These are phyloP conservation scores for Tragulus kanchil DNA, from an alignment of 2,113 vertebrate species.

Conservation along the genomic window DNA sequence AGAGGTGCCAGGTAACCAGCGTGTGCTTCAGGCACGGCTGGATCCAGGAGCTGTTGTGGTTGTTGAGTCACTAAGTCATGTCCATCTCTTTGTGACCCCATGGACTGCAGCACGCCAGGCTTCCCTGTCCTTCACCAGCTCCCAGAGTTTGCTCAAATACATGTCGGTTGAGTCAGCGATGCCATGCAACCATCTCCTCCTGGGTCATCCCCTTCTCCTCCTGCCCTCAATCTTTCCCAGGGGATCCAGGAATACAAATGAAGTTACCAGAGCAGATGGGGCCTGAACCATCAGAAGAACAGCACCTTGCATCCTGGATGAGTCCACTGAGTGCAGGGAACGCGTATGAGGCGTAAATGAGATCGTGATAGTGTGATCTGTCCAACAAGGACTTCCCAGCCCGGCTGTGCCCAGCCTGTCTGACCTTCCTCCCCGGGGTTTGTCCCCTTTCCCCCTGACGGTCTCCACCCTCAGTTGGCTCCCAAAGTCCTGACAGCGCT, in stretches of 20 bases:
- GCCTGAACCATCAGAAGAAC: neutral
- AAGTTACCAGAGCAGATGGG: neutral
- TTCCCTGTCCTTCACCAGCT: neutral
- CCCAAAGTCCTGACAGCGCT: neutral
- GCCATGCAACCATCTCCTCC: neutral
- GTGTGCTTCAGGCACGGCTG: neutral
- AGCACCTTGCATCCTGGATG: accelerated
- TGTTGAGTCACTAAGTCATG: neutral
- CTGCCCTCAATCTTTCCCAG: neutral
- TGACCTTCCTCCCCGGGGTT: neutral
- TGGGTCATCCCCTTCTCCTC: neutral
- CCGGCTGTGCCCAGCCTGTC: neutral
- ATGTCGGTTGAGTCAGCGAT: neutral
- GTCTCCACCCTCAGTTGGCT: too few relatives aligned
- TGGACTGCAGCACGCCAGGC: neutral
- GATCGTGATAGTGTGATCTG: accelerated
- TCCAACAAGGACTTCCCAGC: neutral
- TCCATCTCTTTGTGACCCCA: neutral
- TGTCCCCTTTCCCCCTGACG: accelerated
- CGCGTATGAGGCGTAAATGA: accelerated
- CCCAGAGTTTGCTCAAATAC: neutral
- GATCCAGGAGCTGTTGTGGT: neutral
- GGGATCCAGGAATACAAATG: neutral
- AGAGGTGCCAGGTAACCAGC: neutral
- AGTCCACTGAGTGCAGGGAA: accelerated